Evolutionary conservation across 2,888 invertebrate genomes (phyloP).

Genomic region (Oxystoma pomonae): DNA sequence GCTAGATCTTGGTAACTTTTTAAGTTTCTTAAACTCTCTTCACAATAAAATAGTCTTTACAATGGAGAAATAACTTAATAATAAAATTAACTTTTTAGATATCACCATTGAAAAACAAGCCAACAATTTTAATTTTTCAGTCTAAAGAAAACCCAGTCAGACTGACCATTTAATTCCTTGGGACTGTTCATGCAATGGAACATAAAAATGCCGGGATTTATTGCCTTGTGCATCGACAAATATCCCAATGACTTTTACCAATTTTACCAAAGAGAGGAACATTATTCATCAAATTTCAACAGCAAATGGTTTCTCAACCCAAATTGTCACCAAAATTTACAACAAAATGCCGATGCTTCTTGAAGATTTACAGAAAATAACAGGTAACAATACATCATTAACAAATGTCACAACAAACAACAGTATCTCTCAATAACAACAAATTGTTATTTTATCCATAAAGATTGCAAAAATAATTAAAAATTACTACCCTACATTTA

Average conservation of each 20-base stretch:
- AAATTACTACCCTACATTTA: neutral
- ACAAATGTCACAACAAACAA: too few species aligned
- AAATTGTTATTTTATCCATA: too few species aligned
- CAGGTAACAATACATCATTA: neutral
- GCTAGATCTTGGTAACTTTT: neutral
- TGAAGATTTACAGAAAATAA: neutral
- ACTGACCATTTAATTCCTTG: neutral
- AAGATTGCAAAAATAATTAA: neutral
- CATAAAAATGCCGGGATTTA: neutral
- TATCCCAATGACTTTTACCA: too few species aligned
- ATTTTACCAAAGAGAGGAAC: neutral
- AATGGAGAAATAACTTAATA: too few species aligned
- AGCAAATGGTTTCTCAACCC: neutral
- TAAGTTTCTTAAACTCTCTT: neutral
- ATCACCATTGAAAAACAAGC: neutral
- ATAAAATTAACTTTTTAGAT: too few species aligned
- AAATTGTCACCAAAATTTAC: neutral
- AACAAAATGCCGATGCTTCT: neutral
- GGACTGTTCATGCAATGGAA: neutral
- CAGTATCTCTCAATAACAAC: neutral
- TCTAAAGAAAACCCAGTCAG: neutral
- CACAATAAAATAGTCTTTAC: neutral
- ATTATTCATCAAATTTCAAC: neutral
- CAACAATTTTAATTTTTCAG: neutral
- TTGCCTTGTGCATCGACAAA: too few species aligned